phyloP scores from a whole-genome alignment of 2,888 invertebrate genomes.

The Pegoplata infirma region DNA sequence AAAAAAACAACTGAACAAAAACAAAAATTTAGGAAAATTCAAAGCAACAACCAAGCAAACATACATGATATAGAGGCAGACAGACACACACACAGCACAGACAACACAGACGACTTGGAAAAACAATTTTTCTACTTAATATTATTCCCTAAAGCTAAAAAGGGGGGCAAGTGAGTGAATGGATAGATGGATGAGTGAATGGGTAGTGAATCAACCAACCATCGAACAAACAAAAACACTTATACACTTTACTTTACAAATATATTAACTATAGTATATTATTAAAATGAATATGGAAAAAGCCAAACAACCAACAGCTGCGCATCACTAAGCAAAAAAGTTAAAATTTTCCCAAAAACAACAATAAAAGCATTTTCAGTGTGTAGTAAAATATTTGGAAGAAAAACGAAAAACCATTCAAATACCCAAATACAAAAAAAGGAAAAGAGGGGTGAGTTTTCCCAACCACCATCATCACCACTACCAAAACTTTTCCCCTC shows the following conservation, averaged over 20 bases:
- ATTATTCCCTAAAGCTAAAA: constrained; percentile 36
- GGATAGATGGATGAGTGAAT: not conserved
- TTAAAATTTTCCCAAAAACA: constrained; percentile 43
- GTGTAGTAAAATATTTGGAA: not conserved
- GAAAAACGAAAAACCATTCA: not conserved
- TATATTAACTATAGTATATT: not conserved
- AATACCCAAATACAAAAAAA: not conserved
- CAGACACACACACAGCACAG: too few relatives aligned
- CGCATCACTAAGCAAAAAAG: constrained; percentile 54
- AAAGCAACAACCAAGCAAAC: constrained; percentile 36
- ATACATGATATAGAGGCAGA: not conserved
- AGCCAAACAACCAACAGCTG: constrained; percentile 59
- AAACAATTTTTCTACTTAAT: constrained; percentile 33
- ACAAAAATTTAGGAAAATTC: constrained; percentile 41
- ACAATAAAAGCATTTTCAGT: too few relatives aligned
- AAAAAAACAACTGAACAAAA: too few relatives aligned
- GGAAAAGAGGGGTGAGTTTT: constrained; percentile 38
- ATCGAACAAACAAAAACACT: constrained; percentile 22
- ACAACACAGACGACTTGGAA: constrained; percentile 28
- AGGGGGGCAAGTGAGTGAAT: constrained; percentile 1
- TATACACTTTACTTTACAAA: constrained; percentile 26
- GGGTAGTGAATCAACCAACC: constrained; percentile 6
- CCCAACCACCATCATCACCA: constrained; percentile 27
- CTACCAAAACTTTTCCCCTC: constrained; percentile 6
- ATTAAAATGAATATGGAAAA: constrained; percentile 42